phyloP scores from a whole-genome alignment of 2,797 vertebrate species.

The Catamblyrhynchus diadema region DNA sequence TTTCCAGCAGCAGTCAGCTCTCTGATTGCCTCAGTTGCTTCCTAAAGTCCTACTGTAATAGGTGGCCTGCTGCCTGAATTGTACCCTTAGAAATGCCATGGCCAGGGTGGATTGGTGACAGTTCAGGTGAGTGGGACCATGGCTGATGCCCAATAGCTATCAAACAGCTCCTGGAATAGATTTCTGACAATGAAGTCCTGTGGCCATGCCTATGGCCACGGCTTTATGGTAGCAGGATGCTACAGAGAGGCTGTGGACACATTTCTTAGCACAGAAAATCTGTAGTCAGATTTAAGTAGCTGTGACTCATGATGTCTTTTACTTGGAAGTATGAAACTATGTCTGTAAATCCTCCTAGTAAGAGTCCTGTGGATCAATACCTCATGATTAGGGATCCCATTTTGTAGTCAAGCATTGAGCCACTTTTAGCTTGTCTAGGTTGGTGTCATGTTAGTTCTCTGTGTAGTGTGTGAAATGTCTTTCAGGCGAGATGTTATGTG shows the following conservation, averaged over 20 bases:
- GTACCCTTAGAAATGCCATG: neutral
- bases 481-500: neutral
- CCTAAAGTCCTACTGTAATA: neutral
- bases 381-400: neutral
- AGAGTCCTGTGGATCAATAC: neutral
- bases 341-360: neutral
- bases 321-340: neutral
- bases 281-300: neutral
- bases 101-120: neutral
- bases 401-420: neutral
- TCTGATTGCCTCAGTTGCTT: neutral
- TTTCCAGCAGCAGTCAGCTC: neutral
- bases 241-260: neutral
- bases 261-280: neutral
- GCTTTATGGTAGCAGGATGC: neutral
- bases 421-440: neutral
- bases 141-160: neutral
- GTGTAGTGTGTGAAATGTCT: neutral
- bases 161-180: neutral
- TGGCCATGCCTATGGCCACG: rapidly evolving
- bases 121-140: neutral
- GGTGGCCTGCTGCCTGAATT: neutral
- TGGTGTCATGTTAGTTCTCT: neutral
- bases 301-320: neutral
- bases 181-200: neutral